Evolutionary conservation across 2,888 invertebrate species (phyloP), one percentile per base, ranked within the genome.

Genomic region (Mythimna vitellina): DNA sequence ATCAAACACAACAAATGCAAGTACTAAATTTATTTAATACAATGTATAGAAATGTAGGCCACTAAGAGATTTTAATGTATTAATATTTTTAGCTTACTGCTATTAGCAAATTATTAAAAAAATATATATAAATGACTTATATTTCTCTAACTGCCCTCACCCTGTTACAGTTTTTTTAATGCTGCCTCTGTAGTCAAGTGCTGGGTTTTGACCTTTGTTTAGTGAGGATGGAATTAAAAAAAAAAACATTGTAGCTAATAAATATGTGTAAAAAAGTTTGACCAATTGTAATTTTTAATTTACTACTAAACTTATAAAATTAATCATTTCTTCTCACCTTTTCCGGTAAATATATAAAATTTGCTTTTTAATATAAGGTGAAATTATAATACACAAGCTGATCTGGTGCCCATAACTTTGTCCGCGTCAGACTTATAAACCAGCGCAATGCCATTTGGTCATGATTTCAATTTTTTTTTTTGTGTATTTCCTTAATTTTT

Each of bases 61-160:
- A 22, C 22, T 38, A 14, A 42, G 17, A 58, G 58, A 58, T n/a
- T 58, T n/a, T 58, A 58, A 58, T 58, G 35, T 51, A n/a, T 51
- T 3, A 8, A 51, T 35, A 5, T 35, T 58, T 35, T 12, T 14
- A 58, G 12, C 58, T 35, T 14, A 10, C n/a, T 46, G 6, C 12
- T 54, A 54, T 49, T 56, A 56, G 8, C 17, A 35, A 12, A 58
- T 35, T 35, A 58, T 7, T n/a, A 35, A n/a, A 58, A 58, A 58
- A 0, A n/a, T 0, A 4, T 17, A 12, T 14, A 14, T 7, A 54
- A 32, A 35, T 35, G n/a, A 58, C 58, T 5, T 58, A n/a, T 14
- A n/a, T n/a, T 35, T 29, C 14, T 56, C 7, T 20, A 20, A 56
- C 17, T 20, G 29, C 20, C 29, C 17, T 25, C 10, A 10, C 38